phyloP scores from a whole-genome alignment of 2,797 vertebrate species.

The Oophaga sylvatica region DNA sequence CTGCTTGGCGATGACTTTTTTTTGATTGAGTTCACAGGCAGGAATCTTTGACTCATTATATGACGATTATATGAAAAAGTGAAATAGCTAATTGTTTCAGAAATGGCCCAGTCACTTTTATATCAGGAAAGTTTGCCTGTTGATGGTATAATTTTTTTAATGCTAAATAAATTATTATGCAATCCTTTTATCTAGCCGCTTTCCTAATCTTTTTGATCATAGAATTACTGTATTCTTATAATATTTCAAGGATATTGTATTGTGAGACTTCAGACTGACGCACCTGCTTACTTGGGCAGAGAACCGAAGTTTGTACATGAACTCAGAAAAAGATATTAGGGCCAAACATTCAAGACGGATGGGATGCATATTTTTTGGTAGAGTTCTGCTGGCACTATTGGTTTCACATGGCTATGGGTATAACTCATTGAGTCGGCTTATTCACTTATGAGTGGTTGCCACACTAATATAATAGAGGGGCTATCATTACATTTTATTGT shows the following conservation, averaged over 20 bases:
- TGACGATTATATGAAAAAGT: background rate
- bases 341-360: too few relatives aligned
- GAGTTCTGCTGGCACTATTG: too few relatives aligned
- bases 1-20: background rate
- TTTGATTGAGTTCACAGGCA: background rate
- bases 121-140: background rate
- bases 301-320: background rate
- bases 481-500: too few relatives aligned
- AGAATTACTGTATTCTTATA: background rate
- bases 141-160: background rate
- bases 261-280: background rate
- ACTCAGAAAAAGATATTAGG: too few relatives aligned
- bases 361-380: too few relatives aligned
- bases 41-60: background rate
- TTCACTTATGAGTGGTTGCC: too few relatives aligned
- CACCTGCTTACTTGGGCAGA: background rate
- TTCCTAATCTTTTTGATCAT: background rate
- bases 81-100: background rate
- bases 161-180: slow-evolving; percentile 3
- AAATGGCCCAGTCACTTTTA: background rate
- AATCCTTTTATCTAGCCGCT: background rate
- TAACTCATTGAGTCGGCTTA: too few relatives aligned
- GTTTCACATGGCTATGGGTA: too few relatives aligned
- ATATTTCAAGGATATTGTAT: background rate
- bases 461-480: too few relatives aligned